Evolutionary conservation across 2,888 invertebrate genomes (phyloP), one percentile per base, ranked within the genome.

Genomic region (Cremastobaeus sp.): DNA sequence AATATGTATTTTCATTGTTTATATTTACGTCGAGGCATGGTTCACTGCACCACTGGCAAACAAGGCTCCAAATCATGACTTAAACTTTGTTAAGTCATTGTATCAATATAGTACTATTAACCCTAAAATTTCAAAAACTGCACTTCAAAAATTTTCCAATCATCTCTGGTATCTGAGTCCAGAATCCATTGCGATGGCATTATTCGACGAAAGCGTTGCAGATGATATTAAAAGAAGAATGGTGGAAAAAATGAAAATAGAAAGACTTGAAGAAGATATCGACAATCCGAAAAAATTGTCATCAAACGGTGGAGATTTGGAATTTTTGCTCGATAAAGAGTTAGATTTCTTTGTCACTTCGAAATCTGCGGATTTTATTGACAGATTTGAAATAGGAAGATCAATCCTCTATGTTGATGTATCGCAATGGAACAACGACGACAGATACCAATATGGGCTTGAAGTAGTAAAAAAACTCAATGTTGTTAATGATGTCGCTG

Each of bases 1-100:
- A 0, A 50, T 76, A 37, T 77, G 57, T 65, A 3, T 68, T 15
- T 78, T 75, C 50, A 45, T 76, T 39, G 66, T 74, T 25, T 15
- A 30, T n/a, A 2, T 30, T 15, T 47, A 47, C 20, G 15, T 47
- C 2, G 30, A 47, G 30, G 47, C 47, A 3, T 47, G 47, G 47
- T 47, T 30, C n/a, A 47, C 47, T n/a, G 18, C 47, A 15, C 30
- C 47, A 15, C n/a, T 68, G 5, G 55, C 77, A 2, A 12, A 15
- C 14, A 41, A 43, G 8, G 73, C 76, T 14, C 72, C 74, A 1
- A 48, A 60, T 15, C 28, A 59, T 9, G 74, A 76, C 54, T 54
- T 75, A 21, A 21, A 20, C 11, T 70, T 73, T 35, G n/a, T 70
- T 14, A 76, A 76, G 57, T 12, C 30, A 15, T 43, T 73, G 18